Conservation (phyloP, 2,888 invertebrate genomes). For the Mellilla xanthometata region DNA sequence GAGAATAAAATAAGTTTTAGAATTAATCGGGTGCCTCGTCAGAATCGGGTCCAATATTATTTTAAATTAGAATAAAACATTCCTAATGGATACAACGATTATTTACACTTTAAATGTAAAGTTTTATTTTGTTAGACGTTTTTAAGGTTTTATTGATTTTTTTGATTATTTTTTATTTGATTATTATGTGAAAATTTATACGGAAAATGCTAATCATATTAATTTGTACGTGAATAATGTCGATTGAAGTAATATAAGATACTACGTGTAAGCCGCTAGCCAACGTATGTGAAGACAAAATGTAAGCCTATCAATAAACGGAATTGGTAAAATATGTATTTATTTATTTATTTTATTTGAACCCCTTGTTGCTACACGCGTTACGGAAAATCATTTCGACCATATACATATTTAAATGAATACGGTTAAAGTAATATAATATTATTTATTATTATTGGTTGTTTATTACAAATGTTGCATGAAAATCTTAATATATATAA, state of each 20-base stretch:
- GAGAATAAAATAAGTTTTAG: too few relatives aligned
- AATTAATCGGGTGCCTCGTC: too few relatives aligned
- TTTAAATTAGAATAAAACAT: slow-evolving; percentile 51
- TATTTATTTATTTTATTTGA: slow-evolving; percentile 42
- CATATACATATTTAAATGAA: too few relatives aligned
- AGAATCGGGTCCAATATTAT: slow-evolving; percentile 31
- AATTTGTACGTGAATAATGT: slow-evolving; percentile 37
- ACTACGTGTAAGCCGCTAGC: slow-evolving; percentile 58
- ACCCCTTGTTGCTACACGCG: slow-evolving; percentile 5
- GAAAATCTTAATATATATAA: too few relatives aligned
- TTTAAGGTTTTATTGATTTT: slow-evolving; percentile 49
- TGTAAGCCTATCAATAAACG: slow-evolving; percentile 72
- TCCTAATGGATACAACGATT: slow-evolving; percentile 73
- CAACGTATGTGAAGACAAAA: slow-evolving; percentile 49
- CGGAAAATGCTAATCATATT: slow-evolving; percentile 35
- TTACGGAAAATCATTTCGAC: too few relatives aligned
- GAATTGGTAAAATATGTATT: slow-evolving; percentile 65
- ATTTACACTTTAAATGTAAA: slow-evolving; percentile 66
- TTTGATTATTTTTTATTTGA: slow-evolving; percentile 38
- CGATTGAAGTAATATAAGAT: slow-evolving; percentile 35
- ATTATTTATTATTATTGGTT: too few relatives aligned
- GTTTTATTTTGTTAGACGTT: slow-evolving; percentile 74
- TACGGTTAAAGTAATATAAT: too few relatives aligned
- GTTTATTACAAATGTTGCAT: too few relatives aligned
- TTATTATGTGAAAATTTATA: slow-evolving; percentile 1